Percentiles rank a stretch among this genome's conserved stretches.
Conservation (phyloP, 2,113 vertebrate species). For the Shinisaurus crocodilurus region DNA sequence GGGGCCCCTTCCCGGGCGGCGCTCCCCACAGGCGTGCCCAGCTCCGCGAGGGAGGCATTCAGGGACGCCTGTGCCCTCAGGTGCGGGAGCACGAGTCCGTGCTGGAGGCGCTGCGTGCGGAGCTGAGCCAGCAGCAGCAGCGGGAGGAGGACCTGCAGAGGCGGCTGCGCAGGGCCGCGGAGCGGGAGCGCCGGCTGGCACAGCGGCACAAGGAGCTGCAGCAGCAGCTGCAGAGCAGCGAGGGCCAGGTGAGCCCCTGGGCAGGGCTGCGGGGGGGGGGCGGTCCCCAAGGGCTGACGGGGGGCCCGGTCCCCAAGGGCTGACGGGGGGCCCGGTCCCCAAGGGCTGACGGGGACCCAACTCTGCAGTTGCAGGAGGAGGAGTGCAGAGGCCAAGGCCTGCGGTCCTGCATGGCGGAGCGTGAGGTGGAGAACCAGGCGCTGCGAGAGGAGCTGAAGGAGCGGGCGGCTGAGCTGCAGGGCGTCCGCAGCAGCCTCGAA, state of each 20-base stretch:
- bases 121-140: slow-evolving; percentile 56
- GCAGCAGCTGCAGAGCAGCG: slow-evolving; percentile 47
- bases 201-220: slow-evolving; percentile 54
- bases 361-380: slow-evolving; percentile 34
- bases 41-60: too few species aligned
- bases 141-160: slow-evolving; percentile 58
- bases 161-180: slow-evolving; percentile 52
- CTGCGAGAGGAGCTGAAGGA: slow-evolving; percentile 57
- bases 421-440: slow-evolving; percentile 65
- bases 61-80: slow-evolving; percentile 44
- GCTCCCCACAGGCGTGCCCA: too few species aligned
- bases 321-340: rapidly evolving
- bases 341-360: rapidly evolving
- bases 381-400: slow-evolving; percentile 32
- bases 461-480: slow-evolving; percentile 55
- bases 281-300: too few species aligned
- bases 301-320: too few species aligned
- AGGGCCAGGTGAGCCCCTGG: slow-evolving; percentile 54
- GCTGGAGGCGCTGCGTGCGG: slow-evolving; percentile 49
- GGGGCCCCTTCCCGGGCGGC: neutral
- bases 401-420: slow-evolving; percentile 48
- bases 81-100: slow-evolving; percentile 50
- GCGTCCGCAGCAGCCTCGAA: neutral
- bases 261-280: too few species aligned
- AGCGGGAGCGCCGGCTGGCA: slow-evolving; percentile 47